Conservation (phyloP, 2,113 vertebrate genomes). For the Actenoides lindsayi region DNA sequence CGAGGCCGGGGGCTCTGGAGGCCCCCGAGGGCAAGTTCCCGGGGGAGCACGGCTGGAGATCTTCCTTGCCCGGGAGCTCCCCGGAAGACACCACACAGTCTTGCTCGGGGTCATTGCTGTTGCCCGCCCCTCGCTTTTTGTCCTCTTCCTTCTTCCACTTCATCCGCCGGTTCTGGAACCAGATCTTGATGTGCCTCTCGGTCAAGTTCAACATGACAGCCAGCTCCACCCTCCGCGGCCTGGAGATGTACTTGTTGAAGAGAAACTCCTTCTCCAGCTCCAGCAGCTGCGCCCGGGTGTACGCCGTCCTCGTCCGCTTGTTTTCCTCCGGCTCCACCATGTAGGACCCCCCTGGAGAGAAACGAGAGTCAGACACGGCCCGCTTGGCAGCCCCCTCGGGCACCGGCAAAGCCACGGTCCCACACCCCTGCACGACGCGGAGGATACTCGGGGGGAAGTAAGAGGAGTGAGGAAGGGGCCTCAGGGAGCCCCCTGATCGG, state of each 20-base stretch:
- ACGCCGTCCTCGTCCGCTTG: conserved; percentile 94
- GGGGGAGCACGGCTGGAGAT: conserved; percentile 27
- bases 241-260: conserved; percentile 97
- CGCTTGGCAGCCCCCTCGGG: neutral
- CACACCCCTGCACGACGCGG: accelerated
- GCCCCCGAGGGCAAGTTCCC: conserved; percentile 12
- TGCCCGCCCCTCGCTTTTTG: conserved; percentile 77
- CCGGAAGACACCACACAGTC: conserved; percentile 91
- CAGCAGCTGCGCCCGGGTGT: conserved; percentile 93
- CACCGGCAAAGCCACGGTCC: accelerated
- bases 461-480: accelerated
- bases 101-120: conserved; percentile 83
- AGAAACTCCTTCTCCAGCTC: conserved; percentile 98
- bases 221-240: conserved; percentile 93
- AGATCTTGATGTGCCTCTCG: conserved; percentile 98
- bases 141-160: conserved; percentile 99
- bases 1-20: conserved; percentile 58
- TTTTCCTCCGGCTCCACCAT: conserved; percentile 89
- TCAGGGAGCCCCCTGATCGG: too few relatives aligned
- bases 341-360: conserved; percentile 79
- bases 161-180: conserved; percentile 99
- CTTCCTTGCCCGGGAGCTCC: conserved; percentile 78
- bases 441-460: accelerated
- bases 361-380: neutral
- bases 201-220: conserved; percentile 95